These are phyloP conservation scores for Zapornia atra DNA, from an alignment of 2,113 vertebrate genomes.

Conservation along the genomic window DNA sequence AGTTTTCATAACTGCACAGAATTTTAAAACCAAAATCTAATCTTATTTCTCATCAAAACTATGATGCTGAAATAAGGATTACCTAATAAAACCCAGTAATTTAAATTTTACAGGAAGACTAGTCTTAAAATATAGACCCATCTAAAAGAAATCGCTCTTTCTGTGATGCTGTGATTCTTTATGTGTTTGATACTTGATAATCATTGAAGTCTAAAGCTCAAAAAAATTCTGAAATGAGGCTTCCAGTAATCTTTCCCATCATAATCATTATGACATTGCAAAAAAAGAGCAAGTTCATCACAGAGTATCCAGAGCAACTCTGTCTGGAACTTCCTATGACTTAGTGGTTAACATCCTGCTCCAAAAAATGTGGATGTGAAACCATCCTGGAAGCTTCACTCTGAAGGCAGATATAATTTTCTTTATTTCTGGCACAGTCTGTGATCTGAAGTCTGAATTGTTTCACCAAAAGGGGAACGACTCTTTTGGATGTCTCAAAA, in stretches of 20 bases:
- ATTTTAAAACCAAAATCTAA: not conserved
- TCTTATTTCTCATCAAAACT: not conserved
- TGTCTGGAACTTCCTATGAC: not conserved
- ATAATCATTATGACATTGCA: not conserved
- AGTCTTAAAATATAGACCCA: not conserved
- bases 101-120: not conserved
- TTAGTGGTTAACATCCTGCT: not conserved
- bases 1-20: not conserved
- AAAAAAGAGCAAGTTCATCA: not conserved
- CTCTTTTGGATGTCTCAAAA: not conserved
- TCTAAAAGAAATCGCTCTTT: not conserved
- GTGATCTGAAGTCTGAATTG: not conserved
- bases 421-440: not conserved
- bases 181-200: not conserved
- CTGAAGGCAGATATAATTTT: not conserved
- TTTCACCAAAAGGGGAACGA: not conserved
- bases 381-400: not conserved
- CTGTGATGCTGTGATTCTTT: not conserved
- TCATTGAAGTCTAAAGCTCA: not conserved
- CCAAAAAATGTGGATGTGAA: not conserved
- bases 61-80: rapidly evolving
- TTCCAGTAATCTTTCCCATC: not conserved
- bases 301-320: not conserved
- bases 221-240: not conserved
- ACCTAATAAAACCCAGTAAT: not conserved